Evolutionary conservation across 1,140 invertebrate species (phyloP), one percentile per base, ranked within the genome.

Genomic region (Spodoptera frugiperda): DNA sequence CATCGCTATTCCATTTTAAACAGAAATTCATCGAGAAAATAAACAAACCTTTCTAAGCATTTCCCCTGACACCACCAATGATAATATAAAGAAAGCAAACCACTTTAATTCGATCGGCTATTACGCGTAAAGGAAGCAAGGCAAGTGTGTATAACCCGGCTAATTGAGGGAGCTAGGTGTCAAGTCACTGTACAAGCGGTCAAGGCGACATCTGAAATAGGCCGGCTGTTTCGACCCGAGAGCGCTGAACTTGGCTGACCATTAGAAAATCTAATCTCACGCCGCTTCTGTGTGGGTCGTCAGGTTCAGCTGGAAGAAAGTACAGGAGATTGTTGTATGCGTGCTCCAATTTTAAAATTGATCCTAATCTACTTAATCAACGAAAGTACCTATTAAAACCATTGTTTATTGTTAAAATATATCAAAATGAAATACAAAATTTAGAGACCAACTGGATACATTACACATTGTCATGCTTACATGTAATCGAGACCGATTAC

Each of bases 201-300:
- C 57, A 67, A 44, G 46, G 17, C 21, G 74, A 48, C 74, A 39
- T 46, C 51, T 21, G 3, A 54, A 65, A 67, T 49, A 3, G 39
- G 17, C 19, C n/a, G 76, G 54, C 67, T 77, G 39, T 33, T 46
- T 30, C 53, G 63, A 61, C 44, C 55, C 25, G 48, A 71, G 76
- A 77, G 76, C 76, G 76, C 54, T 77, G 76, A 77, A 77, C 76
- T 77, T 63, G 48, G 76, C 76, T 77, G 65, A 63, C 76, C 67
- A 77, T 77, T 77, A 77, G 76, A 77, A 77, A 77, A 77, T 77
- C 76, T 77, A 77, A 77, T 77, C 76, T 77, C 21, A 53, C 55
- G 67, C 67, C 67, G 67, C 76, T 77, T 71, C 76, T 77, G 76
- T 77, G 76, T 71, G 67, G 67, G 63, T 77, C 65, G 75, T 3